These are phyloP conservation scores for Gobiocypris rarus DNA, from an alignment of 2,113 vertebrate species.

Conservation along the genomic window DNA sequence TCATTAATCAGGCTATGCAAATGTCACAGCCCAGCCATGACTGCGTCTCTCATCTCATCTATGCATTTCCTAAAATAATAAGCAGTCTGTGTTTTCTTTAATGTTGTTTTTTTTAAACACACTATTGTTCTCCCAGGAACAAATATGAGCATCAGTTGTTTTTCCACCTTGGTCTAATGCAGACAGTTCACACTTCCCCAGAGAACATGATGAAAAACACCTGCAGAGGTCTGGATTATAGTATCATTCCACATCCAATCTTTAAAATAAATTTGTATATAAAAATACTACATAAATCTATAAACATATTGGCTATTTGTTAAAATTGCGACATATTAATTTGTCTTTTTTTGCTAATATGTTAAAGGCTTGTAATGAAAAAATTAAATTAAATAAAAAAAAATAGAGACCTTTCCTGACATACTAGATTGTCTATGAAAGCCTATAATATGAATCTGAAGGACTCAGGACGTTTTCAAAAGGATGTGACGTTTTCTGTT, in stretches of 20 bases:
- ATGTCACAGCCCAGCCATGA: conserved; percentile 30
- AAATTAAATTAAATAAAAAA: too few relatives aligned
- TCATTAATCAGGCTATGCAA: conserved; percentile 31
- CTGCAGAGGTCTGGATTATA: neutral
- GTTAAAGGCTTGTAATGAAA: too few relatives aligned
- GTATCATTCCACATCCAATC: neutral
- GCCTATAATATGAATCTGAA: too few relatives aligned
- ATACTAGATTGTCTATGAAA: too few relatives aligned
- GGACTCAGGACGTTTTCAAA: too few relatives aligned
- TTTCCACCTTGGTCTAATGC: conserved; percentile 15
- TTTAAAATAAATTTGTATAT: neutral
- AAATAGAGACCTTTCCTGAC: too few relatives aligned
- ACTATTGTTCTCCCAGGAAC: conserved; percentile 6
- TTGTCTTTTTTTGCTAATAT: too few relatives aligned
- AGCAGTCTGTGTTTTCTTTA: conserved; percentile 1
- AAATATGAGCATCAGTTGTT: conserved; percentile 28
- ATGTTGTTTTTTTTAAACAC: neutral
- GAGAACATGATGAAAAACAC: conserved; percentile 19
- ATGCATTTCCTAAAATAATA: neutral
- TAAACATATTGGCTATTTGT: too few relatives aligned
- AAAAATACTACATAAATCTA: too few relatives aligned
- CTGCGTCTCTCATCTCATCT: neutral
- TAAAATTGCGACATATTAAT: too few relatives aligned
- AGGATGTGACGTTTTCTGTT: too few relatives aligned
- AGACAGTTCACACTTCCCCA: neutral